These are phyloP conservation scores for Cheilosia urbana DNA, from an alignment of 2,888 invertebrate species.

Conservation along the genomic window DNA sequence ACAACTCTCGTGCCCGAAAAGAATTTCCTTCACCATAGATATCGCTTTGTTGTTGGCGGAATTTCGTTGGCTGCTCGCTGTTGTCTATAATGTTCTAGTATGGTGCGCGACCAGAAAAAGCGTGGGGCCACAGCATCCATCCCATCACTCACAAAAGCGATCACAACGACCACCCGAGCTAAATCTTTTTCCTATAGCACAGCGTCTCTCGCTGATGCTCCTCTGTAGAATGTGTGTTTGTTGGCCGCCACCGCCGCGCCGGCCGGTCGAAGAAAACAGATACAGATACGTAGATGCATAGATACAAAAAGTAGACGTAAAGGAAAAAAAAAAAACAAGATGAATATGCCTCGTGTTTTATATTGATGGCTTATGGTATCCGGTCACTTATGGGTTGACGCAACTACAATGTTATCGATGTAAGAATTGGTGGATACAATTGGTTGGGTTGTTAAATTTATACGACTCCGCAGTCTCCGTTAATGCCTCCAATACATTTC, in stretches of 20 bases:
- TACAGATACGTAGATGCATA: conserved; percentile 39
- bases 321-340: conserved; percentile 44
- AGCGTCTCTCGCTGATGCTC: conserved; percentile 12
- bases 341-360: conserved; percentile 75
- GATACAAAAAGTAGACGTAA: conserved; percentile 11
- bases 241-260: conserved; percentile 30
- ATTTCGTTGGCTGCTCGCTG: conserved; percentile 24
- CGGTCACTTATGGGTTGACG: conserved; percentile 75
- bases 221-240: conserved; percentile 26
- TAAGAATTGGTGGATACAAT: conserved; percentile 51
- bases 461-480: conserved; percentile 55
- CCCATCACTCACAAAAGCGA: conserved; percentile 68
- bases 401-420: conserved; percentile 69
- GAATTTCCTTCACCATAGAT: neutral
- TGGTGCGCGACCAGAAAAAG: conserved; percentile 36
- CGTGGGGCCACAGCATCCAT: conserved; percentile 62
- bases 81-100: conserved; percentile 33
- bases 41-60: conserved; percentile 42
- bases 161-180: conserved; percentile 74
- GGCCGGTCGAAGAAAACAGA: conserved; percentile 62
- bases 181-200: conserved; percentile 67
- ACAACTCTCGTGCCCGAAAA: conserved; percentile 30
- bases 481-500: conserved; percentile 58
- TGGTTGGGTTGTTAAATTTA: conserved; percentile 57
- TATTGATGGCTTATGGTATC: conserved; percentile 76